phyloP scores from a whole-genome alignment of 2,888 invertebrate genomes.

The Macrophya annulata region DNA sequence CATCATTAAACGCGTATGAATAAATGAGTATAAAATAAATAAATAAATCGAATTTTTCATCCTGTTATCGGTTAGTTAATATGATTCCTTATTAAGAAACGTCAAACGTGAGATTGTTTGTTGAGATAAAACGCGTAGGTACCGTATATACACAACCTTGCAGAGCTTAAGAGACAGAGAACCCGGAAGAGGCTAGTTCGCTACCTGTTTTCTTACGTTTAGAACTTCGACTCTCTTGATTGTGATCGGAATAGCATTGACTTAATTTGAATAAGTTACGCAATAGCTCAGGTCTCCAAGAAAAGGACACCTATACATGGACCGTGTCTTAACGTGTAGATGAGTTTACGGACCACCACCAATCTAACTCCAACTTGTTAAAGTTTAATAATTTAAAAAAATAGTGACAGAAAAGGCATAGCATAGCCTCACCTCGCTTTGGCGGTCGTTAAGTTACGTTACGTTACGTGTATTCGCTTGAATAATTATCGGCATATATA shows the following conservation, averaged over 20 bases:
- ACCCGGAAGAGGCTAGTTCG: slow-evolving; percentile 28
- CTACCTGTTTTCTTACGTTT: slow-evolving; percentile 28
- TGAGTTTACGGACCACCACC: background rate
- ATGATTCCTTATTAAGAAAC: slow-evolving; percentile 2
- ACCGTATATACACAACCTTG: background rate
- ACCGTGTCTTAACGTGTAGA: background rate
- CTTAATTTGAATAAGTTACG: slow-evolving; percentile 37
- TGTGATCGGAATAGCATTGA: slow-evolving; percentile 34
- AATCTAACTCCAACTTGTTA: background rate
- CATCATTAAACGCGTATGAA: background rate
- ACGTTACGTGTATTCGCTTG: background rate
- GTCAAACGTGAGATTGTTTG: background rate
- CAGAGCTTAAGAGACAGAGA: slow-evolving; percentile 9
- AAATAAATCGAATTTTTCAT: background rate
- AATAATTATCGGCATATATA: background rate
- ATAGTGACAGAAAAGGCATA: background rate
- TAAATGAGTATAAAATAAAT: background rate
- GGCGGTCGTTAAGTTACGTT: background rate
- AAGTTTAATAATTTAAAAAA: background rate
- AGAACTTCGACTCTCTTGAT: slow-evolving; percentile 17
- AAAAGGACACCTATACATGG: background rate
- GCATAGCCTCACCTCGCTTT: background rate
- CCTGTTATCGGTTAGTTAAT: background rate
- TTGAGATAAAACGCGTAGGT: background rate
- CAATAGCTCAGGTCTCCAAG: background rate